Evolutionary conservation across 2,888 invertebrate species (phyloP), one percentile per base, ranked within the genome.

Genomic region (Oscheius sp.): DNA sequence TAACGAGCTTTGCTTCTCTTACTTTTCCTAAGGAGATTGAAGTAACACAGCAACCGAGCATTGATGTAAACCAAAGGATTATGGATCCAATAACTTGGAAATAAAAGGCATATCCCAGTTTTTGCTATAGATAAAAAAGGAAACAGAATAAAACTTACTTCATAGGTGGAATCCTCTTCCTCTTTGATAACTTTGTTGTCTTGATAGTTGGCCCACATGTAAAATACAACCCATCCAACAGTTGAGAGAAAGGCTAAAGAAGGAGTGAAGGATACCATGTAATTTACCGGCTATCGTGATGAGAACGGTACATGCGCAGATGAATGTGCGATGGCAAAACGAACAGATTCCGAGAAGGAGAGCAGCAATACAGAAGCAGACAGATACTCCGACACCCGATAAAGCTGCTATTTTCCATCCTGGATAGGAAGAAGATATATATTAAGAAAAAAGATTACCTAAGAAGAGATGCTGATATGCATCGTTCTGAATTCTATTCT

Each of bases 401-500:
- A 85, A 51, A 2, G 83, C 80, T 0, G 84, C 83, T 14, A 85
- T 81, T 71, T 85, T 85, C 81, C 83, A 83, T 33, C 82, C 83
- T 83, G 57, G n/a, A n/a, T n/a, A n/a, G n/a, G n/a, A n/a, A n/a
- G n/a, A n/a, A n/a, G n/a, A n/a, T n/a, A n/a, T n/a, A n/a, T n/a
- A n/a, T n/a, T n/a, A n/a, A n/a, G n/a, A n/a, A n/a, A n/a, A n/a
- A n/a, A n/a, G n/a, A n/a, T n/a, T 32, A 82, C 83, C 84, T 30
- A 84, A 71, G 62, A 82, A 85, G n/a, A 83, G 72, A 56, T 85
- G 85, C 45, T 85, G 85, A 72, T 85, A 82, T 26, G 85, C 83
- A 54, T 85, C 85, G 47, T 83, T 84, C 59, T 82, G 80, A 32
- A 85, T 73, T 8, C 83, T 73, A 67, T 85, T 85, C 59, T 85